phyloP scores from a whole-genome alignment of 1,140 invertebrate species.

The Maconellicoccus hirsutus region DNA sequence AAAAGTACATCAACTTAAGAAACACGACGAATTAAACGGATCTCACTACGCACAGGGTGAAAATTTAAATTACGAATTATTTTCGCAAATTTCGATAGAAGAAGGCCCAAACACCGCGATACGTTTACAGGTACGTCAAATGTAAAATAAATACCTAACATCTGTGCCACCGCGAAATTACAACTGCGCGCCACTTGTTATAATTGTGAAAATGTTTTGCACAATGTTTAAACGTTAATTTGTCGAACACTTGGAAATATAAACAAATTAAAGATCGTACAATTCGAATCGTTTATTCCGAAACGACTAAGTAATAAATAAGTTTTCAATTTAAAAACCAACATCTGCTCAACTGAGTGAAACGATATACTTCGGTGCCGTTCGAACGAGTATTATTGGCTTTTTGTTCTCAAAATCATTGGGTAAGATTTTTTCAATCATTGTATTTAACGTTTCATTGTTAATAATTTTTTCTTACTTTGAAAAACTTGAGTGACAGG shows the following conservation, averaged over 20 bases:
- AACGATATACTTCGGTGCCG: neutral
- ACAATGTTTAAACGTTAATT: constrained; percentile 10
- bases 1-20: too few species aligned
- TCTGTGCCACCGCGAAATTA: neutral
- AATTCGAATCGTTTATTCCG: neutral
- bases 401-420: neutral
- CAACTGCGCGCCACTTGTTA: constrained; percentile 1
- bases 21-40: too few species aligned
- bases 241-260: neutral
- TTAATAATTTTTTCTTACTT: neutral
- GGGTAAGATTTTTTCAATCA: neutral
- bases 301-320: constrained; percentile 1
- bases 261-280: constrained; percentile 9
- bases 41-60: too few species aligned
- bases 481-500: neutral
- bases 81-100: neutral
- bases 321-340: neutral
- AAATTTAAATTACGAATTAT: neutral
- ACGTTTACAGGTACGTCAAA: neutral
- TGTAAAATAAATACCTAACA: neutral
- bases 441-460: neutral
- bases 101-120: neutral
- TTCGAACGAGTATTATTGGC: too few species aligned
- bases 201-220: neutral
- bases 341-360: neutral